Conservation (phyloP, 2,888 invertebrate species). For the Chrysodeixis includens region DNA sequence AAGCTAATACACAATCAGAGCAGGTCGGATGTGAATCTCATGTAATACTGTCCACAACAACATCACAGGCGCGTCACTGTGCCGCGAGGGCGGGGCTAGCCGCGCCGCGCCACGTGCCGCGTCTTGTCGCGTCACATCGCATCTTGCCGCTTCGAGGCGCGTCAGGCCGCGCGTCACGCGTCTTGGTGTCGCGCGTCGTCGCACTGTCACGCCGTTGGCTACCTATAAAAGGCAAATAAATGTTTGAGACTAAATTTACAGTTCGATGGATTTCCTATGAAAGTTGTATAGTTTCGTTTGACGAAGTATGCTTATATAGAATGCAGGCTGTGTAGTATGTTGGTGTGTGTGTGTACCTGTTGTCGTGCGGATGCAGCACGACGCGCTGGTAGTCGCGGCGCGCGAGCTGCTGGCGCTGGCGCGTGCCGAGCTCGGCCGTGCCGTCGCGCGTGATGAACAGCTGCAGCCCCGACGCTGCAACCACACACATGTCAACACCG, state of each 20-base stretch:
- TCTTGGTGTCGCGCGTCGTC: conserved; percentile 46
- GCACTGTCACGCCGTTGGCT: conserved; percentile 69
- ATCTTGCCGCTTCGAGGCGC: conserved; percentile 14
- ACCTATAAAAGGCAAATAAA: conserved; percentile 62
- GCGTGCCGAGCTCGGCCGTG: conserved; percentile 95
- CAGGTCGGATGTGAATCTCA: conserved; percentile 44
- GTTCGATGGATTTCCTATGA: no score
- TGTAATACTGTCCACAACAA: conserved; percentile 50
- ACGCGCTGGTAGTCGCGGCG: conserved; percentile 82
- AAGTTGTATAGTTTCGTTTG: no score
- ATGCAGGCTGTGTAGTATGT: no score
- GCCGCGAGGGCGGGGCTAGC: conserved; percentile 10
- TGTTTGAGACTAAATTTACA: no score
- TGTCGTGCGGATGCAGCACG: conserved; percentile 81
- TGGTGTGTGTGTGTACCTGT: no score
- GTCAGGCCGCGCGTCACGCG: conserved; percentile 26
- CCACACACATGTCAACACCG: neutral
- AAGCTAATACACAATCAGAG: conserved; percentile 49
- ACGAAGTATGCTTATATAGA: no score
- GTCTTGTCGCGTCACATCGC: conserved; percentile 15
- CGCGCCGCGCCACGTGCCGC: neutral
- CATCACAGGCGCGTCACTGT: conserved; percentile 15
- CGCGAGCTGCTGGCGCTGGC: conserved; percentile 93
- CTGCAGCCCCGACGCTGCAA: conserved; percentile 95
- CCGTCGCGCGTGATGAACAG: conserved; percentile 97